A percentile compares a stretch with the other conserved stretches of the same genome.
phyloP scores from a whole-genome alignment of 2,113 vertebrate species.

The zebrafish (Danio rerio) region GRCz12tu NC_133183.1:27691501-27692000 shows the following conservation, averaged over 20 bases:
- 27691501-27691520: background rate
- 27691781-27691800: conserved; percentile 92
- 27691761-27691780: conserved; percentile 95
- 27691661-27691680: background rate
- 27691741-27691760: conserved; percentile 25
- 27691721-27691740: background rate
- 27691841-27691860: conserved; percentile 97
- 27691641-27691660: background rate
- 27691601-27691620: too few species aligned
- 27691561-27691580: too few species aligned
- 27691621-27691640: background rate
- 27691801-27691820: conserved; percentile 93
- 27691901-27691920: background rate
- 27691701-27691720: background rate
- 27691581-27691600: too few species aligned
- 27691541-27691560: too few species aligned
- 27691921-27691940: background rate
- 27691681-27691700: background rate
- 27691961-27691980: conserved; percentile 99
- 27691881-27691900: background rate
- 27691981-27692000: conserved; percentile 97
- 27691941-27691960: conserved; percentile 76
- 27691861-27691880: conserved; percentile 89
- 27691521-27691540: too few species aligned
- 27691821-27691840: conserved; percentile 93